A percentile compares a stretch with the other conserved stretches of the same genome.
These are phyloP conservation scores for Dallia pectoralis DNA, from an alignment of 2,797 vertebrate species.

Conservation along the genomic window DNA sequence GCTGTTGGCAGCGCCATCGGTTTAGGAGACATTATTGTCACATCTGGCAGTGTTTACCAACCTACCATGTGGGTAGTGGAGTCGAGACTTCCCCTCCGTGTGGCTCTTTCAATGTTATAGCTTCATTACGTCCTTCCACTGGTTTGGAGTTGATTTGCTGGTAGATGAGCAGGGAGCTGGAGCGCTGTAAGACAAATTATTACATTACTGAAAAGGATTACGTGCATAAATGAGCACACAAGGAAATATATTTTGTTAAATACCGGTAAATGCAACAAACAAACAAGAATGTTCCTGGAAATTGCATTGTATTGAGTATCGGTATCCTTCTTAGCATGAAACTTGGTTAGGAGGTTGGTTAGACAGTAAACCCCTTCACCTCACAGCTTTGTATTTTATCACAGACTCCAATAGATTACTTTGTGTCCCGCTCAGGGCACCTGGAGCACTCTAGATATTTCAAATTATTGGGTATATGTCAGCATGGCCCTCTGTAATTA, in stretches of 20 bases:
- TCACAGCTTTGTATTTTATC: slow-evolving; percentile 11
- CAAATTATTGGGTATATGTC: slow-evolving; percentile 75
- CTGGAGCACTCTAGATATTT: slow-evolving; percentile 60
- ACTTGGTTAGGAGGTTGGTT: neutral
- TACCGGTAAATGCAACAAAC: neutral
- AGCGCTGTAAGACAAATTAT: neutral
- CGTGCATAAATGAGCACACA: neutral
- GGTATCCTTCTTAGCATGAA: slow-evolving; percentile 7
- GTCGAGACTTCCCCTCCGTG: slow-evolving; percentile 45
- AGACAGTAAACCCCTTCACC: neutral
- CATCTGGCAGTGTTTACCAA: slow-evolving; percentile 61
- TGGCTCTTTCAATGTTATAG: slow-evolving; percentile 26
- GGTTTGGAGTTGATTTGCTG: slow-evolving; percentile 22
- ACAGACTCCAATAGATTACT: slow-evolving; percentile 29
- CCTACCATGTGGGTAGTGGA: slow-evolving; percentile 45
- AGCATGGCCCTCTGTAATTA: slow-evolving; percentile 69
- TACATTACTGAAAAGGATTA: neutral
- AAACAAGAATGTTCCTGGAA: neutral
- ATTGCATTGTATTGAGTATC: neutral
- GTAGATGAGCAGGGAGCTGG: slow-evolving; percentile 22
- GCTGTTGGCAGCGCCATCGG: slow-evolving; percentile 64
- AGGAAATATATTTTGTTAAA: neutral
- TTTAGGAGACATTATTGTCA: slow-evolving; percentile 60
- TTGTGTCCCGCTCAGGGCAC: slow-evolving; percentile 31
- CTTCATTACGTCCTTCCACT: slow-evolving; percentile 15